Conservation (phyloP, 2,113 vertebrate species). For the Spea bombifrons region DNA sequence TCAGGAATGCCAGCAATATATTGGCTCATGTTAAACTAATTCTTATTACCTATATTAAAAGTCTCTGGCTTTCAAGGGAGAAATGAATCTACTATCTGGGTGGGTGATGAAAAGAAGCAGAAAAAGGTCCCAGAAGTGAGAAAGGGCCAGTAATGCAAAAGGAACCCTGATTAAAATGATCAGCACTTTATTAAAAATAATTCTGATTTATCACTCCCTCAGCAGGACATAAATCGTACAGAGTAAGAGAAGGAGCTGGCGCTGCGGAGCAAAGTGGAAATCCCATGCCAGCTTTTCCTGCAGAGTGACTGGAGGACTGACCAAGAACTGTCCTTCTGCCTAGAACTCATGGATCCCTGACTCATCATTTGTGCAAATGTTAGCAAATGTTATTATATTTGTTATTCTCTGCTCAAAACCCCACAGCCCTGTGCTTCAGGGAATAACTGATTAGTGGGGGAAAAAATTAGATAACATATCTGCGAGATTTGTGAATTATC, state of each 20-base stretch:
- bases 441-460: too few species aligned
- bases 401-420: background rate
- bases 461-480: too few species aligned
- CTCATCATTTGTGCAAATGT: background rate
- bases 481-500: too few species aligned
- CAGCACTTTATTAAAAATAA: constrained; percentile 47
- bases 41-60: constrained; percentile 39
- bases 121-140: constrained; percentile 5
- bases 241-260: constrained; percentile 27
- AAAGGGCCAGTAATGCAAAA: constrained; percentile 25
- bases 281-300: constrained; percentile 33
- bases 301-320: constrained; percentile 10
- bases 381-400: background rate
- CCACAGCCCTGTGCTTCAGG: background rate
- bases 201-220: constrained; percentile 46
- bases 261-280: constrained; percentile 26
- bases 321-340: background rate
- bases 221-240: constrained; percentile 42
- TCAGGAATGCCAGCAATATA: constrained; percentile 8
- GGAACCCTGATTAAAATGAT: constrained; percentile 45
- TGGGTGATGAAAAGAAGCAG: constrained; percentile 8
- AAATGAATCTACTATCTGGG: constrained; percentile 19
- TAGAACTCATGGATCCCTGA: background rate
- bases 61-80: constrained; percentile 21
- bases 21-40: constrained; percentile 30